Conservation (phyloP, 2,797 vertebrate species). For the Chiroxiphia lanceolata region DNA sequence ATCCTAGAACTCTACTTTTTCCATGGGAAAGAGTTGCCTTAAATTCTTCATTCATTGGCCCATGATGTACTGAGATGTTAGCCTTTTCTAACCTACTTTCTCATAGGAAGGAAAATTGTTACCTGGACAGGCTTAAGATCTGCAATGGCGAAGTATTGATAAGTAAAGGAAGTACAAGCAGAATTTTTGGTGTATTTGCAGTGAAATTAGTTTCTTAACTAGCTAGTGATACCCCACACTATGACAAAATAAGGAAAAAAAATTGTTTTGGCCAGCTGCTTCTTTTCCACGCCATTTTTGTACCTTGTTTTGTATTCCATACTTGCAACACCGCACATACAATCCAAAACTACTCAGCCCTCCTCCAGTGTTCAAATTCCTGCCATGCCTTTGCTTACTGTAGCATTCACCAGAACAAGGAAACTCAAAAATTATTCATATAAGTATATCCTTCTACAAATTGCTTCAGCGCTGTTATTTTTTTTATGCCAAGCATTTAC, state of each 20-base stretch:
- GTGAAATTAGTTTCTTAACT: not conserved
- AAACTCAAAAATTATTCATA: not conserved
- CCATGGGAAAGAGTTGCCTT: not conserved
- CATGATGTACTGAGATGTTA: not conserved
- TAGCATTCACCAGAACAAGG: not conserved
- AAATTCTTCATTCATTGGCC: not conserved
- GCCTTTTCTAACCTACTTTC: not conserved
- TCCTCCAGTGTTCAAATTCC: not conserved
- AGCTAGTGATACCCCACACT: not conserved
- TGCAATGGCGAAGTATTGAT: not conserved
- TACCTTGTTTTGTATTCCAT: not conserved
- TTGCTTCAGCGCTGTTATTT: not conserved
- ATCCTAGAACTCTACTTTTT: not conserved
- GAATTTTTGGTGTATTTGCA: not conserved
- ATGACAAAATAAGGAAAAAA: not conserved
- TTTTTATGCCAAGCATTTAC: not conserved
- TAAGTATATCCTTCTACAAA: not conserved
- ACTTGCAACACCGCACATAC: accelerated
- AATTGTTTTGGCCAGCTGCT: not conserved
- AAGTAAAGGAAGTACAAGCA: not conserved
- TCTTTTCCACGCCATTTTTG: not conserved
- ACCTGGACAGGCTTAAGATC: not conserved
- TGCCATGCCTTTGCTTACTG: not conserved
- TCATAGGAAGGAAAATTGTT: not conserved
- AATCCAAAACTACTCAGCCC: not conserved